Conservation (phyloP, 2,888 invertebrate genomes). For the Cinara cedri region DNA sequence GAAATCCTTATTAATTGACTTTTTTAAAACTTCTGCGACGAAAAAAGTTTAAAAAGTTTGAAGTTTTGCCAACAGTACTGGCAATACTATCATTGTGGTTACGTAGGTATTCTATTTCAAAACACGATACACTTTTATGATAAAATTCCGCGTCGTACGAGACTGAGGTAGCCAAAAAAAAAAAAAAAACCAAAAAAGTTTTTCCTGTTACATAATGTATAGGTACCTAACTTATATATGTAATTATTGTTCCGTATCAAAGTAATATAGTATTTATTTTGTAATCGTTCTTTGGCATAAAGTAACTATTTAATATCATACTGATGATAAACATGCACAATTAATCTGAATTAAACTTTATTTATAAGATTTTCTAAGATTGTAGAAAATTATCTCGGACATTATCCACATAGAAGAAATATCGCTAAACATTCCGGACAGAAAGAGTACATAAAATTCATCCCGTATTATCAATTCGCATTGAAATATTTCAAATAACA, state of each 20-base stretch:
- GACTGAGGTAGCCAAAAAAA: slow-evolving; percentile 3
- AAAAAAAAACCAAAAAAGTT: slow-evolving; percentile 26
- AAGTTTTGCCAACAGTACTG: slow-evolving; percentile 29
- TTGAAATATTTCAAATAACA: too few species aligned
- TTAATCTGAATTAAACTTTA: too few species aligned
- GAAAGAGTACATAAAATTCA: too few species aligned
- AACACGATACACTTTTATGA: slow-evolving; percentile 3
- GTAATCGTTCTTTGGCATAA: too few species aligned
- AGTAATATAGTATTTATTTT: background rate
- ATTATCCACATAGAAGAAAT: too few species aligned
- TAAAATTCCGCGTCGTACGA: background rate
- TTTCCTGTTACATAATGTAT: slow-evolving; percentile 11
- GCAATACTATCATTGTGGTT: too few species aligned
- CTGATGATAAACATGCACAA: too few species aligned
- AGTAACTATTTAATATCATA: too few species aligned
- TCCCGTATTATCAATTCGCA: too few species aligned
- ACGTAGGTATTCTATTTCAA: background rate
- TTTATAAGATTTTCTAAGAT: too few species aligned
- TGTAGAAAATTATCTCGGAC: too few species aligned
- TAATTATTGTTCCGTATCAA: slow-evolving; percentile 26
- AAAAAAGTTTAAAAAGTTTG: slow-evolving; percentile 36
- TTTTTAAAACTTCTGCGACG: slow-evolving; percentile 36
- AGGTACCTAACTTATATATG: slow-evolving; percentile 12
- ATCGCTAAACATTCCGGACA: too few species aligned
- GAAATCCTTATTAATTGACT: slow-evolving; percentile 41